Percentiles rank a stretch among this genome's conserved stretches.
phyloP scores from a whole-genome alignment of 2,113 vertebrate genomes.

The Helogale parvula region DNA sequence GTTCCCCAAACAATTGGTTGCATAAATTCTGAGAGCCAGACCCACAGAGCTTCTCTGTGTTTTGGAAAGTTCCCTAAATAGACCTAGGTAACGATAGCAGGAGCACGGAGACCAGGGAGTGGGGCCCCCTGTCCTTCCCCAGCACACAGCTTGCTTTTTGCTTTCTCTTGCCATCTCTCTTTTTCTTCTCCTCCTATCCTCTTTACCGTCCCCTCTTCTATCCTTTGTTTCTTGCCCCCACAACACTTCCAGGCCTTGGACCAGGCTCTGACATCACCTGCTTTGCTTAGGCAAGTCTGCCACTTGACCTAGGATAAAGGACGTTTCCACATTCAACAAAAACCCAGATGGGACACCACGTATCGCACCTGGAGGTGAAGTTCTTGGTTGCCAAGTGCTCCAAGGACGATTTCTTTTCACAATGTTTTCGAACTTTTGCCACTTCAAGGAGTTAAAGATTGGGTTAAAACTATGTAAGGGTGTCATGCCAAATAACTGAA shows the following conservation, averaged over 20 bases:
- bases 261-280: neutral
- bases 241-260: neutral
- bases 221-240: neutral
- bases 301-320: neutral
- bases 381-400: neutral
- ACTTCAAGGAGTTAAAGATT: neutral
- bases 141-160: neutral
- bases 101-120: fast-evolving
- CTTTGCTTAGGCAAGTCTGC: neutral
- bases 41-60: neutral
- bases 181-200: neutral
- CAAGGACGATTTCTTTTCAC: neutral
- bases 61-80: conserved; percentile 58
- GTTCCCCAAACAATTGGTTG: conserved; percentile 47
- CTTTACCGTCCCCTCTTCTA: neutral
- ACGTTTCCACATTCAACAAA: neutral
- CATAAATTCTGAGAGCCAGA: conserved; percentile 44
- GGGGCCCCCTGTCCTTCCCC: neutral
- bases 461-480: neutral
- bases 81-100: neutral
- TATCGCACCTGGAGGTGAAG: neutral
- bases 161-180: neutral
- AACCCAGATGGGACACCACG: neutral
- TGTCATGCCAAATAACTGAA: neutral
- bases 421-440: neutral